Percentiles rank a stretch among this genome's conserved stretches.
Conservation (phyloP, 2,888 invertebrate species). For the Tenthredo notha region DNA sequence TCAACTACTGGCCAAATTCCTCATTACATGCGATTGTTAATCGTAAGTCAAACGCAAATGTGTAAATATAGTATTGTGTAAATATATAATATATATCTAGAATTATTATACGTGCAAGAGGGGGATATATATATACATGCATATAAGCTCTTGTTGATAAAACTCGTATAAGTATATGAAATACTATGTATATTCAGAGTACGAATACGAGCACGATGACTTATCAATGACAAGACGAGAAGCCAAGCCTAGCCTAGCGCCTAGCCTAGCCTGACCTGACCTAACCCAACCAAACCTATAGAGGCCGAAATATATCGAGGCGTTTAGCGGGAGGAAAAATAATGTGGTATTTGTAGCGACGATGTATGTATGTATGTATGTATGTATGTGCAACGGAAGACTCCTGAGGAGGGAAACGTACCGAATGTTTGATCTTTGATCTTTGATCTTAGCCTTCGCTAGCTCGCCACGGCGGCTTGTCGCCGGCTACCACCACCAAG, state of each 20-base stretch:
- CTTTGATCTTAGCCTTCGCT: constrained; percentile 36
- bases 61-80: not conserved
- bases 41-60: not conserved
- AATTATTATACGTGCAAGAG: not conserved
- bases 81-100: not conserved
- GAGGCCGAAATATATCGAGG: constrained; percentile 5
- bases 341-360: not conserved
- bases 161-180: not conserved
- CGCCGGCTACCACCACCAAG: not conserved
- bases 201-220: constrained; percentile 9
- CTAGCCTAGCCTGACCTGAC: constrained; percentile 10
- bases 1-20: not conserved
- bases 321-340: not conserved
- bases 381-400: constrained; percentile 3
- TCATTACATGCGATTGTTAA: not conserved
- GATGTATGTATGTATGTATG: not conserved
- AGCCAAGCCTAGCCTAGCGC: constrained; percentile 8
- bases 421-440: constrained; percentile 47
- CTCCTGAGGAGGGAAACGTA: not conserved
- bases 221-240: constrained; percentile 25
- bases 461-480: not conserved
- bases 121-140: too few species aligned
- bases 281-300: not conserved
- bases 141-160: not conserved
- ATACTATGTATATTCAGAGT: not conserved